phyloP scores from a whole-genome alignment of 2,113 vertebrate species.

The Callithrix jacchus region DNA sequence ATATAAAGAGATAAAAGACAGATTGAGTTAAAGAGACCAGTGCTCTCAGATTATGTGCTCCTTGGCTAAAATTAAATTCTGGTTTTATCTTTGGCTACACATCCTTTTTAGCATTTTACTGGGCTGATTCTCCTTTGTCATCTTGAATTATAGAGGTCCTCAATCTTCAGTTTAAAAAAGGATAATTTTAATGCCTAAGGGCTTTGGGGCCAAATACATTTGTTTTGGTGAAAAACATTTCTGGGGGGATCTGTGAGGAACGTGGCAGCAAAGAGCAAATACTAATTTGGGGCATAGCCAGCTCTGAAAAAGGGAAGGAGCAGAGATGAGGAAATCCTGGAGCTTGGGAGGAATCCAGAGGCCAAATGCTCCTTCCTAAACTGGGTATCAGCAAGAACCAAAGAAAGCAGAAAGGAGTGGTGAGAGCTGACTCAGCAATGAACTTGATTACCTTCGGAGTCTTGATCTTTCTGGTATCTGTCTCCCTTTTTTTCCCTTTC shows the following conservation, averaged over 20 bases:
- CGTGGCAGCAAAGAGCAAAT: background rate
- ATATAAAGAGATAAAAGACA: background rate
- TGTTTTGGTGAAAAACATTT: background rate
- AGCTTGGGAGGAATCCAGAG: background rate
- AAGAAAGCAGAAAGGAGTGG: background rate
- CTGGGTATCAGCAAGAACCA: background rate
- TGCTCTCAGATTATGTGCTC: background rate
- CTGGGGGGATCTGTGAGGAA: background rate
- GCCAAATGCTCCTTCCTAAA: background rate
- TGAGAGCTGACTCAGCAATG: background rate
- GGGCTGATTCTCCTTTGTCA: background rate
- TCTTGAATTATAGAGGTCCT: background rate
- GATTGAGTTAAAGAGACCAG: background rate
- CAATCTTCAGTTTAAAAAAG: background rate
- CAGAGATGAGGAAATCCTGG: background rate
- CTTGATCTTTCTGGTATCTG: background rate
- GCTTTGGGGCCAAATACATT: background rate
- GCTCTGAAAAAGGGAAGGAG: background rate
- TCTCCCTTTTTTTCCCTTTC: background rate
- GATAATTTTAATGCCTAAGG: background rate
- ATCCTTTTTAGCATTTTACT: background rate
- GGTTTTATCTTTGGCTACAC: background rate
- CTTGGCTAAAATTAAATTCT: constrained; percentile 3
- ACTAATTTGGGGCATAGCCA: background rate
- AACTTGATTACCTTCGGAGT: too few species aligned